Conservation (phyloP, 2,797 vertebrate species). For the Scolopax rusticola region DNA sequence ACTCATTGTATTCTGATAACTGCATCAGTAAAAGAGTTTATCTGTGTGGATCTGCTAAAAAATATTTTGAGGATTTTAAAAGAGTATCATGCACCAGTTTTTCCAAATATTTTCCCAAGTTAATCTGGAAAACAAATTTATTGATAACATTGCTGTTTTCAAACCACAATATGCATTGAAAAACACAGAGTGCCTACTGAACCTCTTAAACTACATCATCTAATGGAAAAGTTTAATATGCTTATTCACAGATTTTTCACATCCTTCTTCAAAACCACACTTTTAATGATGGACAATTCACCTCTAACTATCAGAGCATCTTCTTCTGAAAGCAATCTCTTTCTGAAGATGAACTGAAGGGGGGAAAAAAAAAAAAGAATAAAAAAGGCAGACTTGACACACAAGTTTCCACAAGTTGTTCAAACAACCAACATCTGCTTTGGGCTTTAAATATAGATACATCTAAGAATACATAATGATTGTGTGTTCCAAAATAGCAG, state of each 20-base stretch:
- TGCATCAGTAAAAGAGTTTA: background rate
- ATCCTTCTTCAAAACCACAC: background rate
- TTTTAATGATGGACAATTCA: background rate
- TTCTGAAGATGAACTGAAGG: background rate
- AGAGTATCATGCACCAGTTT: background rate
- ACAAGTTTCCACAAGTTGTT: conserved; percentile 32
- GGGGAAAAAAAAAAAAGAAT: background rate
- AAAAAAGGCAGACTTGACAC: background rate
- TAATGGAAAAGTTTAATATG: background rate
- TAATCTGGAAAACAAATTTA: background rate
- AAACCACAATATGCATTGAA: background rate
- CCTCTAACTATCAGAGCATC: background rate
- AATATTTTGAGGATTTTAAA: background rate
- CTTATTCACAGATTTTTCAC: background rate
- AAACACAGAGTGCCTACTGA: background rate
- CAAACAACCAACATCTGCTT: conserved; percentile 51
- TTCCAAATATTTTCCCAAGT: background rate
- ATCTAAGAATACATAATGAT: conserved; percentile 47
- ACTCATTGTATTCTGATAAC: background rate
- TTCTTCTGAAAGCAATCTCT: background rate
- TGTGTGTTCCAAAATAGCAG: conserved; percentile 59
- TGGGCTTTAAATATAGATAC: conserved; percentile 51
- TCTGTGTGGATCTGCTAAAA: background rate
- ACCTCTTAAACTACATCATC: background rate
- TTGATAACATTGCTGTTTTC: background rate